A percentile compares a stretch with the other conserved stretches of the same genome.
These are phyloP conservation scores for Notodonta ziczac DNA, from an alignment of 2,888 invertebrate genomes.

Conservation along the genomic window DNA sequence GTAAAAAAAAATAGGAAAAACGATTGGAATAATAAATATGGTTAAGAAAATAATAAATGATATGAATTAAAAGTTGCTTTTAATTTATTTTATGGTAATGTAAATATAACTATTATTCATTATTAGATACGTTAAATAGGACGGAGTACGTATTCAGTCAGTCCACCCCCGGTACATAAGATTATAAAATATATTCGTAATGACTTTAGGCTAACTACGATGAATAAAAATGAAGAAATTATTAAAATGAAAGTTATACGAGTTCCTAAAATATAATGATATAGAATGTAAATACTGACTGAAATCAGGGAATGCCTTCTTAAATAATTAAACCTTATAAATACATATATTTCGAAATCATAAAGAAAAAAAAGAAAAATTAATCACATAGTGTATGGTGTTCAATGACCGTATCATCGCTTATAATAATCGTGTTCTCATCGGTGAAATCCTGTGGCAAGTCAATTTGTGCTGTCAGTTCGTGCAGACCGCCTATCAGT, in stretches of 20 bases:
- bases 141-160: no score
- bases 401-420: constrained; percentile 70
- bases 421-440: constrained; percentile 70
- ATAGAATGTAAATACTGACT: constrained; percentile 4
- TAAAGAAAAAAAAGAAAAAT: constrained; percentile 10
- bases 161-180: no score
- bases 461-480: constrained; percentile 73
- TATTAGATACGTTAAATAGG: background rate
- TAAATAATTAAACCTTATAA: constrained; percentile 4
- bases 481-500: constrained; percentile 69
- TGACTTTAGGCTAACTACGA: background rate
- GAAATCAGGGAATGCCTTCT: background rate
- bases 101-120: background rate
- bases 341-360: background rate
- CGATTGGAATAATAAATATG: constrained; percentile 83
- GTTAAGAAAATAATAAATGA: constrained; percentile 84
- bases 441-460: constrained; percentile 69
- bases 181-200: background rate
- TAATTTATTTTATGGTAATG: constrained; percentile 20
- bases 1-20: constrained; percentile 81
- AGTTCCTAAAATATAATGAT: constrained; percentile 4
- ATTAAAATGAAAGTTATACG: background rate
- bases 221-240: background rate
- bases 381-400: constrained; percentile 74
- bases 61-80: constrained; percentile 66